Conservation (phyloP, 2,113 vertebrate species). For the Larimichthys polyactis region DNA sequence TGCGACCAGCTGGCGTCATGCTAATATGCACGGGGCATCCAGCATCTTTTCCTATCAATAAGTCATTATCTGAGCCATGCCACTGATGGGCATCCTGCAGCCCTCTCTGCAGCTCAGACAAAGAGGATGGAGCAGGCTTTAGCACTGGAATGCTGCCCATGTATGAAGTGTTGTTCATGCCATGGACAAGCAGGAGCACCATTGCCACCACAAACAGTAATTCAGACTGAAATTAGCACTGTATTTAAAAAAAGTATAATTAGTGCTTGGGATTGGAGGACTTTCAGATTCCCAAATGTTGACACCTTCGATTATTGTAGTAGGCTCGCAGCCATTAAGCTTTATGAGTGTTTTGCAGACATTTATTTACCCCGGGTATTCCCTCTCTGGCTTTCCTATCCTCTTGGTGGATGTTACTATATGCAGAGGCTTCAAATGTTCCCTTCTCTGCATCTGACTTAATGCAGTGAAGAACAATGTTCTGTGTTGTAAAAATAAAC, state of each 20-base stretch:
- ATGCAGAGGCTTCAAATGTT: neutral
- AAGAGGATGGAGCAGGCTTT: constrained; percentile 32
- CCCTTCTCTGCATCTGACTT: no score
- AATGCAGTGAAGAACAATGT: neutral
- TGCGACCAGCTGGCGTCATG: constrained; percentile 84
- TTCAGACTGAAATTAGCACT: neutral
- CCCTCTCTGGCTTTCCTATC: neutral
- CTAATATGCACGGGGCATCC: constrained; percentile 84
- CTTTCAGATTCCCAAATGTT: neutral
- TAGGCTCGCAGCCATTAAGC: neutral
- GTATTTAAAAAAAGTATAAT: neutral
- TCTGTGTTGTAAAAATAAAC: neutral
- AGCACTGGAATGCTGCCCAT: constrained; percentile 51
- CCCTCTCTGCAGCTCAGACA: constrained; percentile 59
- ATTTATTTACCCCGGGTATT: neutral
- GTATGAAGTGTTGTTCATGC: constrained; percentile 58
- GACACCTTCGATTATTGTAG: neutral
- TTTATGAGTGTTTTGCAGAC: neutral
- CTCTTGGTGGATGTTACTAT: neutral
- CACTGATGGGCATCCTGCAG: constrained; percentile 73
- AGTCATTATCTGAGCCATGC: constrained; percentile 91
- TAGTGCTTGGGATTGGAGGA: neutral
- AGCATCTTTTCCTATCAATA: constrained; percentile 91
- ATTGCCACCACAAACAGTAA: neutral
- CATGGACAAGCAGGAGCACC: constrained; percentile 3